Base-by-base conservation (phyloP, 2,888 invertebrate genomes). In the Dolichopus griseipennis region DNA sequence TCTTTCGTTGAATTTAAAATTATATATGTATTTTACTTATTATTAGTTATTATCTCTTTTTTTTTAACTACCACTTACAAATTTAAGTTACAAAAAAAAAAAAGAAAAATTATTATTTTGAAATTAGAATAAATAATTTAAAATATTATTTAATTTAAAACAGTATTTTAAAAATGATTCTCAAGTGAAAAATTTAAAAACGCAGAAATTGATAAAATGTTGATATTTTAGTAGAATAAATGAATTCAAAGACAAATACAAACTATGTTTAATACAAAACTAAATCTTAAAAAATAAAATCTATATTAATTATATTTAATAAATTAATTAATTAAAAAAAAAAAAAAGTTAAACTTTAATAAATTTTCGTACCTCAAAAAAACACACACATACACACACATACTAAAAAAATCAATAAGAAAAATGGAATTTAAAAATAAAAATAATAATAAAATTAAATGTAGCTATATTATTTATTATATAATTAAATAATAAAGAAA, bases 1-100 rank as follows among this genome's bases (percentile, higher is more conserved):
- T 27, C 27, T 27, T 27, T 27, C 27, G 5, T 4, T 27, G n/a
- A 67, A 65, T 65, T 21, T 65, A 68, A 61, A 41, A 68, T 61
- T 66, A 66, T 66, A 62, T 66, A 7, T 64, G n/a, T n/a, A n/a
- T n/a, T n/a, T 27, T 27, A 27, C 27, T 27, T 27, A 27, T 27
- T 27, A 27, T 27, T 27, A 27, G 5, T 27, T 27, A 4, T 27
- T 27, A 4, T 27, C 5, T 27, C 5, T 27, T 27, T 27, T 27
- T 27, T 27, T 27, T 27, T 27, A 4, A 4, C 5, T 27, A 27
- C 27, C 27, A 27, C n/a, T n/a, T n/a, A n/a, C n/a, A n/a, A n/a
- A n/a, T 37, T 65, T 65, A 9, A 20, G 20, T 41, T 65, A 43
- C 52, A 22, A 21, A 6, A 65, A 7, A 7, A 52, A 52, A 12